Percentiles rank a stretch among this genome's conserved stretches.
Evolutionary conservation across 1,140 invertebrate genomes (phyloP).

Genomic region (Ips typographus): DNA sequence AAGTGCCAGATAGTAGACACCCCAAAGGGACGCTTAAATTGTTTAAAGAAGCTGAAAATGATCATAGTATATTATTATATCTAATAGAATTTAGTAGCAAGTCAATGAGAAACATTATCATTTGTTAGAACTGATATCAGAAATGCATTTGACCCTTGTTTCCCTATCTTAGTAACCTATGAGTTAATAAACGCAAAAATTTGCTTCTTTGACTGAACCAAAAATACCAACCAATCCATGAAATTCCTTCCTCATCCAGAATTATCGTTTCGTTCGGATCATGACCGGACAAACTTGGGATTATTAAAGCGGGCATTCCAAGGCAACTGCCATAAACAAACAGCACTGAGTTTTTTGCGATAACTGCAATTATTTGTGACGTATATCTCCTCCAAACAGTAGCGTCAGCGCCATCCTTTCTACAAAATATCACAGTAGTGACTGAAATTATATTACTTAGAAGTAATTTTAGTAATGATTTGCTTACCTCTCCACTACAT

Average conservation of each 20-base stretch:
- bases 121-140: too few species aligned
- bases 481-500: too few species aligned
- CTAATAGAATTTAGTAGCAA: too few species aligned
- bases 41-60: slow-evolving; percentile 69
- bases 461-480: too few species aligned
- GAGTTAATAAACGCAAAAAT: background rate
- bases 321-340: slow-evolving; percentile 72
- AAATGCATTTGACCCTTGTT: too few species aligned
- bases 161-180: too few species aligned
- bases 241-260: slow-evolving; percentile 65
- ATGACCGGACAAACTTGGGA: slow-evolving; percentile 62
- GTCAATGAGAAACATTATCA: too few species aligned
- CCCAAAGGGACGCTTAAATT: slow-evolving; percentile 74
- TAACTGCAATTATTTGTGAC: slow-evolving; percentile 62
- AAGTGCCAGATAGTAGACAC: slow-evolving; percentile 67
- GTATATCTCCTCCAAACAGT: slow-evolving; percentile 1
- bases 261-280: slow-evolving; percentile 51
- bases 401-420: too few species aligned
- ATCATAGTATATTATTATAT: too few species aligned
- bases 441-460: too few species aligned
- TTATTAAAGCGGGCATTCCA: slow-evolving; percentile 74
- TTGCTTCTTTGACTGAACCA: too few species aligned
- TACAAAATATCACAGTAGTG: too few species aligned
- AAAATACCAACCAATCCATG: slow-evolving; percentile 62
- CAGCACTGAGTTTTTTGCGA: slow-evolving; percentile 64